Evolutionary conservation across 2,113 vertebrate genomes (phyloP).

Genomic region (Muntiacus reevesi): DNA sequence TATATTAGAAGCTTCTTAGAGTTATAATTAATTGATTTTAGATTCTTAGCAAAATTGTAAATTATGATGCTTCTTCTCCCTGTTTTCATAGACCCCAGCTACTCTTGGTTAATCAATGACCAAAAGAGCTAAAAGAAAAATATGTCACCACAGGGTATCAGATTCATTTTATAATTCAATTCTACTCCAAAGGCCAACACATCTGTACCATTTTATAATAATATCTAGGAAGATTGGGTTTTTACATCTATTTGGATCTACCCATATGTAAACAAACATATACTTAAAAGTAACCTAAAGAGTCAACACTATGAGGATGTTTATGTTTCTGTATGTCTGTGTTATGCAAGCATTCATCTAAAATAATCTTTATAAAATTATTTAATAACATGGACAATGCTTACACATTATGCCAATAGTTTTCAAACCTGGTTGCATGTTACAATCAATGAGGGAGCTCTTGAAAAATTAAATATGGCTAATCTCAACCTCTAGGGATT

Average conservation of each 20-base stretch:
- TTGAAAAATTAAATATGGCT: background rate
- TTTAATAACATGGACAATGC: background rate
- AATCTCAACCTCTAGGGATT: background rate
- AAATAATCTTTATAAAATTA: background rate
- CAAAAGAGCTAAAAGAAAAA: background rate
- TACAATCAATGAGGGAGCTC: background rate
- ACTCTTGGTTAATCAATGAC: background rate
- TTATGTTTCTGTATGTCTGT: background rate
- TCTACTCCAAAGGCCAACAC: background rate
- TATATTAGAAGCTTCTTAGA: background rate
- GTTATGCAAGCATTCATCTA: background rate
- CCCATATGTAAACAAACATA: background rate
- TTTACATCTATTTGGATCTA: background rate
- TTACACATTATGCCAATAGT: background rate
- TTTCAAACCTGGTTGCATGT: background rate
- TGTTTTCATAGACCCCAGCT: background rate
- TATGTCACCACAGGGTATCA: background rate
- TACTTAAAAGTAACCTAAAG: background rate
- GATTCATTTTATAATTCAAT: background rate
- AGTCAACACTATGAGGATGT: background rate
- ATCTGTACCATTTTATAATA: background rate
- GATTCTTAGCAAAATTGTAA: constrained; percentile 22
- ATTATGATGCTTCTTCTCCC: background rate
- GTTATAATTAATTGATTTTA: background rate
- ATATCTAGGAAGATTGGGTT: background rate